These are phyloP conservation scores for Mercenaria mercenaria DNA, from an alignment of 1,140 invertebrate genomes.

Conservation along the genomic window DNA sequence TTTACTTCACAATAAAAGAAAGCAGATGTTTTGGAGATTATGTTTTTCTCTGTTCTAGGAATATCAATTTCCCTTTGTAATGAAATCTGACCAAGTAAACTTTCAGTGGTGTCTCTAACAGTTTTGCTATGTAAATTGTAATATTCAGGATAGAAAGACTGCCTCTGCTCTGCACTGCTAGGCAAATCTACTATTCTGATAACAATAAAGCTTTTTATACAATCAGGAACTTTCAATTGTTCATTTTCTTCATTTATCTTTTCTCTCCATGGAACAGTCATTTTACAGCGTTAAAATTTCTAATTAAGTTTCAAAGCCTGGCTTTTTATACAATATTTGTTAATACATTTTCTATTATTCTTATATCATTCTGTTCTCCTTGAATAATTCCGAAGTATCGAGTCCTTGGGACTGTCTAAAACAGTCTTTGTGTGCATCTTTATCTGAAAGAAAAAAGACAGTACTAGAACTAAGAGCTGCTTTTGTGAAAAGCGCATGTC, in stretches of 20 bases:
- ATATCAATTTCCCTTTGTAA: background rate
- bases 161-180: background rate
- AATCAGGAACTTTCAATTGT: background rate
- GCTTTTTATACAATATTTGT: too few species aligned
- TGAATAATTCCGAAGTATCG: too few species aligned
- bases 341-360: too few species aligned
- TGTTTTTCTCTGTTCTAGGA: background rate
- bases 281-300: slow-evolving; percentile 10
- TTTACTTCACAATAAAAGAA: background rate
- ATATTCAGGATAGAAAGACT: background rate
- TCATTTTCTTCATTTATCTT: background rate
- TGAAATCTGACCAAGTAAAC: background rate
- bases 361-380: too few species aligned
- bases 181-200: background rate
- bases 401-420: too few species aligned
- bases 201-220: background rate
- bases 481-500: too few species aligned
- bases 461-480: too few species aligned
- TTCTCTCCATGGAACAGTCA: slow-evolving; percentile 32
- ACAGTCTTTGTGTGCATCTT: too few species aligned
- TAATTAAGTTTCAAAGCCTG: too few species aligned
- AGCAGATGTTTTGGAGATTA: background rate
- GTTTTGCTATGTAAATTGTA: slow-evolving; percentile 32
- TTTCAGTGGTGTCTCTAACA: background rate
- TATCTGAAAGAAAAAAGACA: too few species aligned